Percentiles rank a stretch among this genome's conserved stretches.
Conservation (phyloP, 2,113 vertebrate genomes). For the Elephantulus edwardii region DNA sequence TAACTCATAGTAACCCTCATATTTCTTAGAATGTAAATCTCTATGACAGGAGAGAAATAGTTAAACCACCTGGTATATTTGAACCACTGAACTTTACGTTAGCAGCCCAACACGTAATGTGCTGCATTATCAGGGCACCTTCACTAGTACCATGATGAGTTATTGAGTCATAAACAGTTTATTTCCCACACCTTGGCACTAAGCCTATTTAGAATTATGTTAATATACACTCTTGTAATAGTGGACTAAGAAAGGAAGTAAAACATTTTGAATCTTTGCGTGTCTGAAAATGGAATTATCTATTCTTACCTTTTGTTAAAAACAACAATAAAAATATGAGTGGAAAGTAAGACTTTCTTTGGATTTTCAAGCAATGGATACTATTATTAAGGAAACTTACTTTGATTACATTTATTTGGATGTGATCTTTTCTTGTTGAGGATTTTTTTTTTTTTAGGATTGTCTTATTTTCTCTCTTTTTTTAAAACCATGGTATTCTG, state of each 20-base stretch:
- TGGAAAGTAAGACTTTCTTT: conserved; percentile 33
- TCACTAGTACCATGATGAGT: too few relatives aligned
- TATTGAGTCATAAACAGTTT: not conserved
- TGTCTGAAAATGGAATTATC: conserved; percentile 18
- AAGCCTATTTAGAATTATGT: not conserved
- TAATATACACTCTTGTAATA: not conserved
- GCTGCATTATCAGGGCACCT: too few relatives aligned
- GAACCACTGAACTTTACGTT: too few relatives aligned
- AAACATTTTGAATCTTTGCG: conserved; percentile 4
- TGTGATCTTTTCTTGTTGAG: not conserved
- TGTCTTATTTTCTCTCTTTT: not conserved
- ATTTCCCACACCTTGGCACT: not conserved
- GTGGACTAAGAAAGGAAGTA: not conserved
- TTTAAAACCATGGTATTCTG: not conserved
- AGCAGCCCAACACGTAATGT: too few relatives aligned
- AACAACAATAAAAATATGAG: not conserved
- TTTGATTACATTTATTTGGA: not conserved
- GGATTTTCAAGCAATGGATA: not conserved
- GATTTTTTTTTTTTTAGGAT: not conserved
- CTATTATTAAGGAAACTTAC: not conserved
- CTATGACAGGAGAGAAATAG: too few relatives aligned
- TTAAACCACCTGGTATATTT: too few relatives aligned
- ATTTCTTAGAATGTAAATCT: too few relatives aligned
- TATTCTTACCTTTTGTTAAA: not conserved
- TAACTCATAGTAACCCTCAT: too few relatives aligned